Evolutionary conservation across 2,888 invertebrate genomes (phyloP).

Genomic region (Quadroppia sp.): DNA sequence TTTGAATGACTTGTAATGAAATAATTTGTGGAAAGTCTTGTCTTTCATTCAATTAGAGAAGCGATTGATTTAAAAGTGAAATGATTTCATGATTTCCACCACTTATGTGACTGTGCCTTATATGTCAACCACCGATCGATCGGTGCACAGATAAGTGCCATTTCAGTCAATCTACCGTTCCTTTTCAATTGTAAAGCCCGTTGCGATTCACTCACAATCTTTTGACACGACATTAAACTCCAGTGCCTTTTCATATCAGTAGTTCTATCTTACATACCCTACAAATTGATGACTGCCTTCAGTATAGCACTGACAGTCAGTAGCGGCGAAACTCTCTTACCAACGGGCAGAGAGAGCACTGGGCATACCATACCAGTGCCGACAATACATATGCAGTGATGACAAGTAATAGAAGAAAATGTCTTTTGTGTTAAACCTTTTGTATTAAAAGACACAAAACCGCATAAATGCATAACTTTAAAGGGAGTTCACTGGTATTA

Average conservation of each 20-base stretch:
- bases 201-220: background rate
- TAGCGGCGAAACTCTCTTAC: background rate
- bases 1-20: no score
- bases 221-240: background rate
- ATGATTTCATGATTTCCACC: background rate
- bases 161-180: background rate
- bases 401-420: constrained; percentile 11
- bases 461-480: constrained; percentile 29
- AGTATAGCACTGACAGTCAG: background rate
- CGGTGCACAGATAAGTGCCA: background rate
- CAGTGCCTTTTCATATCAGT: constrained; percentile 20
- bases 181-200: background rate
- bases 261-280: constrained; percentile 13
- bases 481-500: constrained; percentile 7
- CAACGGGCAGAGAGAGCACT: background rate
- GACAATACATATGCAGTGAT: background rate
- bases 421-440: constrained; percentile 16
- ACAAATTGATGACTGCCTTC: background rate
- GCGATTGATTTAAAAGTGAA: constrained; percentile 3
- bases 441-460: constrained; percentile 8
- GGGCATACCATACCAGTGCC: background rate
- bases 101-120: background rate
- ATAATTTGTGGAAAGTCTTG: no score
- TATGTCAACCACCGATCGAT: background rate
- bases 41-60: no score